These are phyloP conservation scores for Corythornis cristatus DNA, from an alignment of 2,113 vertebrate species.

Conservation along the genomic window DNA sequence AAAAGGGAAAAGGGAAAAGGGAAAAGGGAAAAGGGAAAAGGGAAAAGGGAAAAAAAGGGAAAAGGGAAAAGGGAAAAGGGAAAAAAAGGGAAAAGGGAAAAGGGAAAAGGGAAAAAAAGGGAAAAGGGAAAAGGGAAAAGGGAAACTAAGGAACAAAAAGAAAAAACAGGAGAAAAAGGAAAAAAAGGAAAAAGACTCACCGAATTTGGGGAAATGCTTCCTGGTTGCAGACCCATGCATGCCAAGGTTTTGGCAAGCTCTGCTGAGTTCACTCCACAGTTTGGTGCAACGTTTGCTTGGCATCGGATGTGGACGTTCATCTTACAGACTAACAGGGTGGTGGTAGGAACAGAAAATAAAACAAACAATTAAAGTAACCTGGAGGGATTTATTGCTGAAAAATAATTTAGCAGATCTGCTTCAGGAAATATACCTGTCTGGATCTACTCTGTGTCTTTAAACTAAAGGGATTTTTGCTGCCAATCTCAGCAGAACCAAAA, in stretches of 20 bases:
- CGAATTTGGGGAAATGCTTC: conserved; percentile 82
- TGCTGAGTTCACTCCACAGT: conserved; percentile 92
- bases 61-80: no score
- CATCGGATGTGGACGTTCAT: conserved; percentile 97
- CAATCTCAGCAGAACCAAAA: neutral
- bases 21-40: no score
- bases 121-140: no score
- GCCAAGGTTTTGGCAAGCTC: conserved; percentile 92
- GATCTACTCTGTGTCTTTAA: neutral
- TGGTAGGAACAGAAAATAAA: neutral
- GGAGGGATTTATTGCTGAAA: neutral
- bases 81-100: no score
- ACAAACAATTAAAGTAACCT: neutral
- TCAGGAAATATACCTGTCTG: neutral
- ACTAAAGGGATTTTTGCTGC: neutral
- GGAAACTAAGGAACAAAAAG: no score
- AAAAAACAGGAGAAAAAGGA: neutral
- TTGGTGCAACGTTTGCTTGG: conserved; percentile 91
- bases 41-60: no score
- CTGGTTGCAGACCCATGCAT: conserved; percentile 93
- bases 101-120: no score
- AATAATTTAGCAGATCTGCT: neutral
- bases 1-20: no score
- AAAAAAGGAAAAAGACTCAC: conserved; percentile 53
- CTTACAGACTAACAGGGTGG: conserved; percentile 86